A percentile compares a stretch with the other conserved stretches of the same genome.
Evolutionary conservation across 1,140 invertebrate genomes (phyloP).

Genomic region (Metopolophium dirhodum): DNA sequence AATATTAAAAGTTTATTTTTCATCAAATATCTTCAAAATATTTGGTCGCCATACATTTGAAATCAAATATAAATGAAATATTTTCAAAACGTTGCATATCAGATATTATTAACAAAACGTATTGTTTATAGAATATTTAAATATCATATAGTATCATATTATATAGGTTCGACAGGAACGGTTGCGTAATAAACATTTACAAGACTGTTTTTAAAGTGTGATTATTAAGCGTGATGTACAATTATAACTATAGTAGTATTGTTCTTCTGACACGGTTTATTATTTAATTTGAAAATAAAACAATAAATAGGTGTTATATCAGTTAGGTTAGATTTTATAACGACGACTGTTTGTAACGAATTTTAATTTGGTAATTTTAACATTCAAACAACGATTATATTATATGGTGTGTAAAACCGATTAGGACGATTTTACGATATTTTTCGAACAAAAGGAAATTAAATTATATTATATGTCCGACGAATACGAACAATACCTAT

Average conservation of each 20-base stretch:
- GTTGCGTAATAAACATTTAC: not conserved
- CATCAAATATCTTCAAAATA: too few relatives aligned
- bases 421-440: not conserved
- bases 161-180: not conserved
- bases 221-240: not conserved
- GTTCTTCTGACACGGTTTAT: not conserved
- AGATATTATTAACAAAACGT: too few relatives aligned
- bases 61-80: too few relatives aligned
- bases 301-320: not conserved
- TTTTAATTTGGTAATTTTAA: not conserved
- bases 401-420: not conserved
- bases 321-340: not conserved
- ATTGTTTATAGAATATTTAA: not conserved
- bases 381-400: slow-evolving; percentile 8
- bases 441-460: slow-evolving; percentile 31
- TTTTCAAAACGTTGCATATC: too few relatives aligned
- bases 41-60: too few relatives aligned
- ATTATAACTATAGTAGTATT: not conserved
- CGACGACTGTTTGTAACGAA: not conserved
- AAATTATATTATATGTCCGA: slow-evolving; percentile 9
- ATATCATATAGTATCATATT: too few relatives aligned
- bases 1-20: too few relatives aligned
- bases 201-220: not conserved
- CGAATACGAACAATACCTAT: not conserved
- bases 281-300: not conserved